Base-by-base conservation (phyloP, 2,797 vertebrate species). In the Mus caroli region DNA sequence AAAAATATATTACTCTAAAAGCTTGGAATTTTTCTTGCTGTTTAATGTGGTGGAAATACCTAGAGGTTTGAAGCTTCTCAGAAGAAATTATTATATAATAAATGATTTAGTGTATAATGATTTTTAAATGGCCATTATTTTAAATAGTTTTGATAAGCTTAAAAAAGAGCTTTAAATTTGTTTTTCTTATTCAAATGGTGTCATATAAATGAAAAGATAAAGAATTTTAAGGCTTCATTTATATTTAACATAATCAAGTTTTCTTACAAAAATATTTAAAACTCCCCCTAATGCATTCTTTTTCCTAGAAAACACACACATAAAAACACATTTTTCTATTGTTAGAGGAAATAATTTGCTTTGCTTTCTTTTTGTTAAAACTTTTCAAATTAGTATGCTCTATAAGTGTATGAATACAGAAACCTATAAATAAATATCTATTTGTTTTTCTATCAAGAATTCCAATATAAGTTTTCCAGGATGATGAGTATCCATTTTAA, bases 401-500 rank as follows among this genome's bases (percentile, higher is more conserved):
- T 50, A 24, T 91, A 86, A 69, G 83, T 93, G 37, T 50, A 96
- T 96, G 60, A 89, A 97, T 88, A 97, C 34, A 96, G 96, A 84
- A 91, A 58, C 75, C 28, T 90, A 95, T 34, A 97, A 54, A 96
- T 54, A 90, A 67, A 46, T 83, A 96, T 52, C 83, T 92, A 94
- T 96, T 96, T 17, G 46, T 54, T 93, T 96, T 96, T 90, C 92
- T 94, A 73, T 7, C 62, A 94, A 95, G 40, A 97, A 92, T 96
- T 97, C n/a, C 40, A 98, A 90, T 19, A 97, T 31, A 71, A 34
- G 24, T 87, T n/a, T 97, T 96, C 17, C 11, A 94, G 82, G 58
- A 89, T 43, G 91, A 17, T 92, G 95, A 92, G 40, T 34, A 95
- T 97, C 97, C 64, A 96, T 97, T 97, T 98, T 94, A 93, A 90